Evolutionary conservation across 2,113 vertebrate species (phyloP), one percentile per base, ranked within the genome.

Genomic region (Chloropsis cyanopogon): DNA sequence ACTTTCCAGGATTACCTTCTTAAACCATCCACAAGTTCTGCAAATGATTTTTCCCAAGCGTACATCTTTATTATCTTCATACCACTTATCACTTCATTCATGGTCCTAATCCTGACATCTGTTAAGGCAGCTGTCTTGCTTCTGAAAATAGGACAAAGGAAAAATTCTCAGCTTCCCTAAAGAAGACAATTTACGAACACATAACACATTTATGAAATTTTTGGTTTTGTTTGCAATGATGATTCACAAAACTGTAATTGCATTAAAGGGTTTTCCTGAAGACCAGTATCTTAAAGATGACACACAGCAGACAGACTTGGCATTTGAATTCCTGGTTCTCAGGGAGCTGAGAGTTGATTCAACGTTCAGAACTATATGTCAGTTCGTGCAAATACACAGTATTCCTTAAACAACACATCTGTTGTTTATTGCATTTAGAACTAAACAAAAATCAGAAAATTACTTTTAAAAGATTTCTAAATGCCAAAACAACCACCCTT

Each of bases 1-100:
- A 88, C 37, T 82, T 73, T 72, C 42, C 75, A 90, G 54, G n/a
- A 97, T 97, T 98, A 99, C 99, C 98, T 98, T 97, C 99, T 98
- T 93, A 99, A 97, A 28, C 95, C 96, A 70, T 96, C 95, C 53
- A 99, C 98, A 79, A 99, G 98, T 33, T 98, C 97, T 1, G 98
- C 95, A 91, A 99, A 99, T 5, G 99, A 98, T 54, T 98, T 99
- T 93, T 99, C 99, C 99, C 99, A 99, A 6, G 99, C 98, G 26
- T 99, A 99, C 99, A 99, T 99, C 97, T 99, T 99, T 87, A 99
- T 99, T 93, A 99, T 99, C 93, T 98, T 98, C 54, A 99, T 99
- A 23, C 99, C 99, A 2, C 98, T 98, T 95, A 99, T 98, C 29
- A 99, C 99, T 90, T 99, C 99, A 80, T 99, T 99, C 99, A 99